Percentiles rank a stretch among this genome's conserved stretches.
phyloP scores from a whole-genome alignment of 2,888 invertebrate genomes.

The Phortica okadai region DNA sequence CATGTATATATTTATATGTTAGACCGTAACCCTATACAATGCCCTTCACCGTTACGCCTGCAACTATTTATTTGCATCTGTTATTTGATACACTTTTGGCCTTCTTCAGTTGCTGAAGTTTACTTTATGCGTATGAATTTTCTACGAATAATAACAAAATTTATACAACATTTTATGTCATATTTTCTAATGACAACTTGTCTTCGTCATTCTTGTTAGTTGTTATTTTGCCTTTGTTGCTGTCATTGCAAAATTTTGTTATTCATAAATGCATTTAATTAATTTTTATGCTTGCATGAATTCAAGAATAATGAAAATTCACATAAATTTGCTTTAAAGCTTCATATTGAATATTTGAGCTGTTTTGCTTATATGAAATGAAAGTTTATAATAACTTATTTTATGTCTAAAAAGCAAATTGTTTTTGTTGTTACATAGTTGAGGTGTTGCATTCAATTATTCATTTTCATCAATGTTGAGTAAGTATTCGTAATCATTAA shows the following conservation, averaged over 20 bases:
- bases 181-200: slow-evolving; percentile 2
- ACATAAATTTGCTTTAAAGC: background rate
- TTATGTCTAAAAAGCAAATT: too few species aligned
- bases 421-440: too few species aligned
- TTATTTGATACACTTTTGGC: slow-evolving; percentile 9
- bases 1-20: background rate
- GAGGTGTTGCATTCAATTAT: too few species aligned
- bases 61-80: slow-evolving; percentile 21
- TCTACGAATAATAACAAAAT: too few species aligned
- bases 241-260: background rate
- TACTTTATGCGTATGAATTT: too few species aligned
- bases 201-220: background rate
- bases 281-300: background rate
- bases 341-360: too few species aligned
- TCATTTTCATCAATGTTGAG: too few species aligned
- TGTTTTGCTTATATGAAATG: too few species aligned
- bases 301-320: background rate
- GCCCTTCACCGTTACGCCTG: background rate
- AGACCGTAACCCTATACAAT: too few species aligned
- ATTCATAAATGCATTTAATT: slow-evolving; percentile 7
- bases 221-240: background rate
- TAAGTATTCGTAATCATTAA: too few species aligned
- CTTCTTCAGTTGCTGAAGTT: background rate
- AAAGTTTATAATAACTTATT: too few species aligned
- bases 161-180: background rate